phyloP scores from a whole-genome alignment of 2,797 vertebrate species.

The Phaenicophaeus curvirostris region DNA sequence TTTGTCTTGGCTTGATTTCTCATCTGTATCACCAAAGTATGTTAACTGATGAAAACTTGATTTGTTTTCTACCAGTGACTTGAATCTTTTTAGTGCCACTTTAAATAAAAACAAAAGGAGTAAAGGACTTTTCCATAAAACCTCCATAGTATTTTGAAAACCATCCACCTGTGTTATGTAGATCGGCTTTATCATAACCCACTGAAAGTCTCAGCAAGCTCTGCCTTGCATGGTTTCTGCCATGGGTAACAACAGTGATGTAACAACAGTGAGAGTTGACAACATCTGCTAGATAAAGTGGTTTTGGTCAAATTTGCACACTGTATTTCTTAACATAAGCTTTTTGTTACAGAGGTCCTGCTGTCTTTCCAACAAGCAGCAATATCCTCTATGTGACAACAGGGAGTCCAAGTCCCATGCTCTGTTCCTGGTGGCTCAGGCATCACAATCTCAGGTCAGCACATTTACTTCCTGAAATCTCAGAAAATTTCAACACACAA shows the following conservation, averaged over 20 bases:
- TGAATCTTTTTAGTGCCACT: not conserved
- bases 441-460: accelerated
- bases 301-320: not conserved
- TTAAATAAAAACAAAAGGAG: not conserved
- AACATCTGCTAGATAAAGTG: not conserved
- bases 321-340: not conserved
- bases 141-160: not conserved
- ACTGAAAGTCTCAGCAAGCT: not conserved
- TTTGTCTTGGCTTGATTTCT: not conserved
- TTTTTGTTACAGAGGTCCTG: not conserved
- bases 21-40: not conserved
- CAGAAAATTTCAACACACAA: not conserved
- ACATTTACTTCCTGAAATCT: not conserved
- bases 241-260: not conserved
- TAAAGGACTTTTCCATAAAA: not conserved
- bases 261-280: not conserved
- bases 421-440: not conserved
- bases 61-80: not conserved
- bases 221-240: not conserved
- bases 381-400: not conserved
- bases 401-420: not conserved
- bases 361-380: not conserved
- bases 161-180: not conserved
- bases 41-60: not conserved
- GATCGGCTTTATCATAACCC: not conserved